Conservation (phyloP, 1,140 invertebrate species). For the Nasonia longicornis region DNA sequence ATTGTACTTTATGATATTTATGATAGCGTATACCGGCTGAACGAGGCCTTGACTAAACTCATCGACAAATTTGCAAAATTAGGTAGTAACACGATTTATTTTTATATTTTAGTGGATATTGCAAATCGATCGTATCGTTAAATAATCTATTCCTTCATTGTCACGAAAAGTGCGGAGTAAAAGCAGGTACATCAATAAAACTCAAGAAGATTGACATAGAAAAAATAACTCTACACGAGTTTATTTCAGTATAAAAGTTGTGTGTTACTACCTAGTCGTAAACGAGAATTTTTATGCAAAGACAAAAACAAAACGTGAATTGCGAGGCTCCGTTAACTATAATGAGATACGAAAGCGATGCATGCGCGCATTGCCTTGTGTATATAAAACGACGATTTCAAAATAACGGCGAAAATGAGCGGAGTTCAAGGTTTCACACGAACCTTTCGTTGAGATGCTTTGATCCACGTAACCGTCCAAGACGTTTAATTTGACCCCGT, state of each 20-base stretch:
- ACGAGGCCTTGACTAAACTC: slow-evolving; percentile 20
- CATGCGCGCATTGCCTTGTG: slow-evolving; percentile 37
- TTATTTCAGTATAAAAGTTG: slow-evolving; percentile 39
- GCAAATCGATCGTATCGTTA: background rate
- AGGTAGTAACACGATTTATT: slow-evolving; percentile 43
- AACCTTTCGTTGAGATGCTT: slow-evolving; percentile 56
- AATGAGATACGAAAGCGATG: background rate
- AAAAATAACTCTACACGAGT: background rate
- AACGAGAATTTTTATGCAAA: slow-evolving; percentile 39
- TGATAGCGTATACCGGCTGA: slow-evolving; percentile 1
- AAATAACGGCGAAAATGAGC: slow-evolving; percentile 42
- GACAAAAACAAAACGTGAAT: slow-evolving; percentile 34
- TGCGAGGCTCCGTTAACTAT: slow-evolving; percentile 41
- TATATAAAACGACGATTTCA: slow-evolving; percentile 39
- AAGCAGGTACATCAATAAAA: background rate
- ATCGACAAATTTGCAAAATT: slow-evolving; percentile 23
- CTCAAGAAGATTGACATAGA: background rate
- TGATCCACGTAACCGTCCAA: slow-evolving; percentile 62
- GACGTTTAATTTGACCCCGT: slow-evolving; percentile 59
- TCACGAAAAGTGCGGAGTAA: background rate
- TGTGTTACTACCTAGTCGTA: slow-evolving; percentile 45
- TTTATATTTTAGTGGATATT: slow-evolving; percentile 35
- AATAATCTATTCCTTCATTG: background rate
- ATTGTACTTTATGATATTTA: slow-evolving; percentile 6
- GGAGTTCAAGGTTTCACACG: slow-evolving; percentile 48